Evolutionary conservation across 2,888 invertebrate species (phyloP).

Genomic region (Oscheius myriophilus): DNA sequence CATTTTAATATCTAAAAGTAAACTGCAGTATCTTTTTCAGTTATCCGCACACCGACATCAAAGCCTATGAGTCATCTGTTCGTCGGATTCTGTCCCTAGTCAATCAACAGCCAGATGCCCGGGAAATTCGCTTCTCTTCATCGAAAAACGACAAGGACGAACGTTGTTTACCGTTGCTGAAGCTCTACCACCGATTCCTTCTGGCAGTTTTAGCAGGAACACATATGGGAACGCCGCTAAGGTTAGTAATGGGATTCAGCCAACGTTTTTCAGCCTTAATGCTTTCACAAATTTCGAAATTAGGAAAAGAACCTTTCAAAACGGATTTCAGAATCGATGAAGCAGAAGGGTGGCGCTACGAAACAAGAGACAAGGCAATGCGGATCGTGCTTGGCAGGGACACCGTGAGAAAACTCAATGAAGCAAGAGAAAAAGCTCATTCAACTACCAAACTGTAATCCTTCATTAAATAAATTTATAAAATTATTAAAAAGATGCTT

Average conservation of each 20-base stretch:
- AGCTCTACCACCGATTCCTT: slow-evolving; percentile 53
- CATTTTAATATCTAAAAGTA: background rate
- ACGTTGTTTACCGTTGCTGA: slow-evolving; percentile 43
- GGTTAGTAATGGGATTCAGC: too few species aligned
- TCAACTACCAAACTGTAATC: background rate
- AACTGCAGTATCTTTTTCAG: slow-evolving; percentile 33
- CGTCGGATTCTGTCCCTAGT: slow-evolving; percentile 49
- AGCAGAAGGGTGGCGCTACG: slow-evolving; percentile 55
- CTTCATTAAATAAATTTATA: background rate
- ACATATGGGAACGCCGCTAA: slow-evolving; percentile 46
- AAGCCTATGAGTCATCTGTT: slow-evolving; percentile 50
- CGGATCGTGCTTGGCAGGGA: slow-evolving; percentile 46
- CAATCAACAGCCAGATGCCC: slow-evolving; percentile 31
- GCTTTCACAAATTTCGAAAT: too few species aligned
- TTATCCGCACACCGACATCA: slow-evolving; percentile 50
- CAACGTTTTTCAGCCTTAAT: too few species aligned
- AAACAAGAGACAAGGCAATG: slow-evolving; percentile 55
- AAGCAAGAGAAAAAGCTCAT: slow-evolving; percentile 45
- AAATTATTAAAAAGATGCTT: background rate
- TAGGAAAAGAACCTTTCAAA: background rate
- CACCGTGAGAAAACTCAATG: slow-evolving; percentile 46
- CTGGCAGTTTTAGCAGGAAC: slow-evolving; percentile 53
- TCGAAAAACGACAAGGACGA: slow-evolving; percentile 49
- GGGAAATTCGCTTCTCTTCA: slow-evolving; percentile 41
- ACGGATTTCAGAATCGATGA: slow-evolving; percentile 53